Evolutionary conservation across 2,888 invertebrate species (phyloP).

Genomic region (Tetragnatha montana): DNA sequence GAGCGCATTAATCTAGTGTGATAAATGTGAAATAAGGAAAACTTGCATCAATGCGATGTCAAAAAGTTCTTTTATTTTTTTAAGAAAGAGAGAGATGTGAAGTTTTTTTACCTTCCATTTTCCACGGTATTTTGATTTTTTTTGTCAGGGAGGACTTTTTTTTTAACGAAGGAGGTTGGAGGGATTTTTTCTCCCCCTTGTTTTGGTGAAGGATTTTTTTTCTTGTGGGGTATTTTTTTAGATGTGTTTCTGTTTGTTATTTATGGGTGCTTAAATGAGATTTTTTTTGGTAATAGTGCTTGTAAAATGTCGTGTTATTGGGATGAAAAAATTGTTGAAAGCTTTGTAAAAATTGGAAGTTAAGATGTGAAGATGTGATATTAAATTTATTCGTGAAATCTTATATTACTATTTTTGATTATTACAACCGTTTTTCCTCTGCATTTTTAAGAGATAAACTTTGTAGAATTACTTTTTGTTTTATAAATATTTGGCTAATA

Average conservation of each 20-base stretch:
- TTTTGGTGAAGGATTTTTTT: neutral
- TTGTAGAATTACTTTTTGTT: too few species aligned
- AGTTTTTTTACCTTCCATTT: conserved; percentile 1
- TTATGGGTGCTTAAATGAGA: too few species aligned
- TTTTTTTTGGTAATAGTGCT: too few species aligned
- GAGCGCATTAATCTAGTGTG: conserved; percentile 41
- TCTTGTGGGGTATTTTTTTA: neutral
- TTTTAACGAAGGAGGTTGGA: neutral
- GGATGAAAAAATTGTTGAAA: too few species aligned
- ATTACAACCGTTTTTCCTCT: too few species aligned
- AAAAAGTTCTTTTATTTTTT: conserved; percentile 35
- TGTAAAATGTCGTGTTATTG: too few species aligned
- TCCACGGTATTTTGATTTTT: neutral
- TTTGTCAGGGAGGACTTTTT: neutral
- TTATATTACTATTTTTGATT: too few species aligned
- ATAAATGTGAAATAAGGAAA: conserved; percentile 45
- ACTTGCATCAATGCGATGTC: conserved; percentile 21
- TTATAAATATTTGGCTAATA: too few species aligned
- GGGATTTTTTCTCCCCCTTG: neutral
- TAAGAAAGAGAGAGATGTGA: neutral
- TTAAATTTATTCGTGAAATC: too few species aligned
- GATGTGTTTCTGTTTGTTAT: neutral
- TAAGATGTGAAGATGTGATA: too few species aligned
- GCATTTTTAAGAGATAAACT: too few species aligned
- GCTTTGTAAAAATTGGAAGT: too few species aligned